A percentile compares a stretch with the other conserved stretches of the same genome.
phyloP scores from a whole-genome alignment of 2,113 vertebrate genomes.

The Hippoglossus stenolepis region DNA sequence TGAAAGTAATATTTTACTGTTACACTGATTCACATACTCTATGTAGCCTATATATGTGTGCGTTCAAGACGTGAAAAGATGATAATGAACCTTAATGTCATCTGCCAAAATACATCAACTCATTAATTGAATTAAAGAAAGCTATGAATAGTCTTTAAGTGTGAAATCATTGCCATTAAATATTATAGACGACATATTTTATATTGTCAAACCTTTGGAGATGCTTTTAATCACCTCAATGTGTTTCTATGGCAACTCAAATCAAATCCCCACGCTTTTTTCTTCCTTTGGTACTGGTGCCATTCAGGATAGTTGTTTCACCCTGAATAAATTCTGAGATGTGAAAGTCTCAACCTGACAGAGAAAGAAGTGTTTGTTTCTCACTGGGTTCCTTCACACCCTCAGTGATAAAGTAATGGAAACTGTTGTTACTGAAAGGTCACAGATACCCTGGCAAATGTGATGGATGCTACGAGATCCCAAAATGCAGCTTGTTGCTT shows the following conservation, averaged over 20 bases:
- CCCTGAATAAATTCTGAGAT: not conserved
- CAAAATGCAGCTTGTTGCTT: not conserved
- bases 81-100: not conserved
- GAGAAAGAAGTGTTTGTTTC: not conserved
- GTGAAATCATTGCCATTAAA: not conserved
- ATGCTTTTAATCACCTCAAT: slow-evolving; percentile 4
- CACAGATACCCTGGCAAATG: slow-evolving; percentile 12
- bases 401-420: slow-evolving; percentile 6
- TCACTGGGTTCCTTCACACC: not conserved
- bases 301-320: not conserved
- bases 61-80: not conserved
- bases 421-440: slow-evolving; percentile 15
- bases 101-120: not conserved
- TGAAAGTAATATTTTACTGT: no score
- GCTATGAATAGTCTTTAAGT: not conserved
- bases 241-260: slow-evolving; percentile 27
- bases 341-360: not conserved
- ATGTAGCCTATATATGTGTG: not conserved
- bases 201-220: not conserved
- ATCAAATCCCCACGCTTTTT: not conserved
- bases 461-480: not conserved
- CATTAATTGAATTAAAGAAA: not conserved
- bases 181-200: not conserved
- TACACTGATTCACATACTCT: no score
- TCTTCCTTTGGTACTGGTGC: not conserved